These are phyloP conservation scores for Pseudochirops corinnae DNA, from an alignment of 2,797 vertebrate species.

Conservation along the genomic window DNA sequence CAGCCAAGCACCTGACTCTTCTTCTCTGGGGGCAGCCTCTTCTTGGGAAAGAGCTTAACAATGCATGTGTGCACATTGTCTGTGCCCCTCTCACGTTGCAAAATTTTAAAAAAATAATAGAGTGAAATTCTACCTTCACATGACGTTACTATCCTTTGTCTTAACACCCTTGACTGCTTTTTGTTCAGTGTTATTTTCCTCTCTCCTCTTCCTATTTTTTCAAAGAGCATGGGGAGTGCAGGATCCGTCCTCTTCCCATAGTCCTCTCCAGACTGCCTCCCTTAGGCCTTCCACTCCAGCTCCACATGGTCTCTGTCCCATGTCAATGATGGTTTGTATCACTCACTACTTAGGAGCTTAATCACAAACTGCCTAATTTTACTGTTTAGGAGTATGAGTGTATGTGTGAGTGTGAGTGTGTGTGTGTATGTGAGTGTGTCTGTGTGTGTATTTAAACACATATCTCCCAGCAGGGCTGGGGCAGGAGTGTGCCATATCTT, in stretches of 20 bases:
- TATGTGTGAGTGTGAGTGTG: neutral
- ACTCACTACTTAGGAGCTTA: neutral
- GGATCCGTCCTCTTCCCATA: neutral
- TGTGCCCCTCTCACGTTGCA: neutral
- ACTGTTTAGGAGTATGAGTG: neutral
- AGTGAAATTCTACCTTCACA: constrained; percentile 7
- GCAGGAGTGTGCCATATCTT: neutral
- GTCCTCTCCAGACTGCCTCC: neutral
- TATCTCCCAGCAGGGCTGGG: neutral
- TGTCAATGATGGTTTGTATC: neutral
- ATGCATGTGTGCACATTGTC: neutral
- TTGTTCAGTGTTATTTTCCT: neutral
- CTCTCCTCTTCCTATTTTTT: neutral
- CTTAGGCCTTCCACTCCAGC: neutral
- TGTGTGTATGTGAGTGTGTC: neutral
- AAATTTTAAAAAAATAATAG: constrained; percentile 17
- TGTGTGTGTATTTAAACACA: neutral
- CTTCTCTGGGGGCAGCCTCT: neutral
- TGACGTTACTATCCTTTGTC: neutral
- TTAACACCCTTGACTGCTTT: constrained; percentile 20
- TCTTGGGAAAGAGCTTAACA: neutral
- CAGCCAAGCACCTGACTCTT: neutral
- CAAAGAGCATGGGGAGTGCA: neutral
- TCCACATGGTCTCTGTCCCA: neutral
- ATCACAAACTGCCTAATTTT: neutral